Evolutionary conservation across 2,888 invertebrate genomes (phyloP), one percentile per base, ranked within the genome.

Genomic region (Ectemnius lituratus): DNA sequence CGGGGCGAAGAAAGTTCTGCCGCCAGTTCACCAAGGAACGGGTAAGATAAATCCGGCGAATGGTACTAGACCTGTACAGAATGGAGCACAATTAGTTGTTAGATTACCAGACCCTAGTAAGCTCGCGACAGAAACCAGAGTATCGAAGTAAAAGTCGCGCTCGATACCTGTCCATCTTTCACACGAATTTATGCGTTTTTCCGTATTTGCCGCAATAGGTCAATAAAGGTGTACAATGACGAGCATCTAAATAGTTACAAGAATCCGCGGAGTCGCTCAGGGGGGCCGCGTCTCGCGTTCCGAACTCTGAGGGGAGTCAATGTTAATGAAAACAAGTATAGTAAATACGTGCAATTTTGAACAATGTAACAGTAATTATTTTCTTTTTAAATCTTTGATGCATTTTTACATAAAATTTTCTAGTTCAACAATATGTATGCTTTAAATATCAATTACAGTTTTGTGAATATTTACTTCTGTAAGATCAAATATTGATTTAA

Each of bases 51-150:
- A 78, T 57, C 67, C 78, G 2, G 61, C 75, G 3, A 88, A 88
- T 46, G 87, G 88, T 14, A 84, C 85, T 23, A 84, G 88, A 75
- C 82, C 86, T 3, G 79, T 87, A 78, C 90, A 89, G 67, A 89
- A 89, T 61, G 90, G 89, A 11, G 90, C 90, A 0, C 90, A 91
- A 70, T 83, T 90, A 65, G 90, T 91, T 16, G 91, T 91, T 11
- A 89, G 90, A 84, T 84, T 91, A 80, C 90, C 91, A 27, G 89
- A 89, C 69, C 89, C 89, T 8, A 89, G 88, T 65, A 89, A 89
- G 82, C 87, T 90, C 18, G 84, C 81, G 3, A 89, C 86, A 45
- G 89, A 89, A 67, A 89, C 89, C 45, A 89, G 88, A 78, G 82
- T 89, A 67, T 88, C 90, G 4, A 89, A 89, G 77, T 87, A 81